Percentiles rank a stretch among this genome's conserved stretches.
Evolutionary conservation across 2,113 vertebrate genomes (phyloP).

Genomic region (Nothobranchius furzeri): DNA sequence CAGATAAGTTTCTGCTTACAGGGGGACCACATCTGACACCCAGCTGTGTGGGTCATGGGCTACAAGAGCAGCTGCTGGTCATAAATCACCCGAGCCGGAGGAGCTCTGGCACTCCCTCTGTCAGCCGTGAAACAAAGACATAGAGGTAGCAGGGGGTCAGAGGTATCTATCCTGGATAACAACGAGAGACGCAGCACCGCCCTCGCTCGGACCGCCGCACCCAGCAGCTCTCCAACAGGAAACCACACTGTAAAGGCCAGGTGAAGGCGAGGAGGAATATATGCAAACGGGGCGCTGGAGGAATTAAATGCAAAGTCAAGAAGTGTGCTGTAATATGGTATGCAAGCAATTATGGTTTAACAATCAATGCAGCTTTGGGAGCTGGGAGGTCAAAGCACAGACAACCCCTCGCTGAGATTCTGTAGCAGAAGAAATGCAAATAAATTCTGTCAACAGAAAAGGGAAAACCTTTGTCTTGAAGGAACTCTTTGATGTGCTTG

Average conservation of each 20-base stretch:
- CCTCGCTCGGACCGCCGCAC: constrained; percentile 1
- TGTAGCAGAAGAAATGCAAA: constrained; percentile 64
- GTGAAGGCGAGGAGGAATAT: constrained; percentile 20
- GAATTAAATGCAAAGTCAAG: constrained; percentile 51
- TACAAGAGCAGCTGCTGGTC: constrained; percentile 76
- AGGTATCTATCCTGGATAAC: constrained; percentile 69
- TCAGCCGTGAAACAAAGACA: constrained; percentile 79
- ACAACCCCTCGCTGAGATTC: constrained; percentile 62
- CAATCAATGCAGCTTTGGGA: constrained; percentile 51
- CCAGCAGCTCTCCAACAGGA: constrained; percentile 10
- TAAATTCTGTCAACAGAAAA: constrained; percentile 46
- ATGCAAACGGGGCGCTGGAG: constrained; percentile 8
- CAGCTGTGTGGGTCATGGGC: constrained; percentile 77
- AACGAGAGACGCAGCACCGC: constrained; percentile 50
- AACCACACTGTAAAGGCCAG: constrained; percentile 35
- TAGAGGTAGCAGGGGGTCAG: constrained; percentile 71
- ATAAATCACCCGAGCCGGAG: constrained; percentile 77
- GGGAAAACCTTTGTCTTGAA: constrained; percentile 17
- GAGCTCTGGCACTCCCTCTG: constrained; percentile 78
- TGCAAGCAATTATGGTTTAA: constrained; percentile 75
- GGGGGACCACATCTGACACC: constrained; percentile 79
- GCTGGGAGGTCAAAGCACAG: constrained; percentile 55
- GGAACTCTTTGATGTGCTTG: background rate
- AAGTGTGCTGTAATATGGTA: constrained; percentile 54
- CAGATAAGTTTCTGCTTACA: constrained; percentile 75